Percentiles rank a stretch among this genome's conserved stretches.
Evolutionary conservation across 2,113 vertebrate species (phyloP).

Genomic region (Pterocles gutturalis): DNA sequence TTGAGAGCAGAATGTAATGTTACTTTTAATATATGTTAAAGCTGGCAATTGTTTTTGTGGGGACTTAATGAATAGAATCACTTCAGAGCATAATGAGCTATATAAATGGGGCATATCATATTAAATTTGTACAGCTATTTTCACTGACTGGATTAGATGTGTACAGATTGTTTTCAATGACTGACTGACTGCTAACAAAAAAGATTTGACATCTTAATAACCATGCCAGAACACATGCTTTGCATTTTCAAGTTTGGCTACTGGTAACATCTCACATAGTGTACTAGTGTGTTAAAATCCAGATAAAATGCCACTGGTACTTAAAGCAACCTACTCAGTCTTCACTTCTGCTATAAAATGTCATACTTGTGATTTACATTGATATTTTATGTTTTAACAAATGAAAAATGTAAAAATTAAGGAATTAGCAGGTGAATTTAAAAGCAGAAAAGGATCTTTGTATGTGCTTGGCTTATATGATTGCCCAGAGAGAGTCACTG

Average conservation of each 20-base stretch:
- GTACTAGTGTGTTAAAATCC: background rate
- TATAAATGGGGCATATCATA: background rate
- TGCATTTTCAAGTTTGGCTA: background rate
- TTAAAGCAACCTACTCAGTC: background rate
- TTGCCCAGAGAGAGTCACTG: background rate
- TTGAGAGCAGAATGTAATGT: background rate
- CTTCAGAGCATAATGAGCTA: background rate
- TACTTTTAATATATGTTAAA: conserved; percentile 19
- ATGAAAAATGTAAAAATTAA: background rate
- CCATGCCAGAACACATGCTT: background rate
- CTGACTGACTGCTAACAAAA: conserved; percentile 6
- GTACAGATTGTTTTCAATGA: conserved; percentile 16
- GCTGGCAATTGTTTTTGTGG: background rate
- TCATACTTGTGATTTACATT: background rate
- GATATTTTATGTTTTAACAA: background rate
- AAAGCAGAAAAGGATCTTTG: background rate
- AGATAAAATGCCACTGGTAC: background rate
- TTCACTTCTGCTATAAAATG: background rate
- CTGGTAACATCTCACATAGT: background rate
- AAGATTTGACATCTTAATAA: background rate
- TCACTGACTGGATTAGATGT: background rate
- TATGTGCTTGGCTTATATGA: background rate
- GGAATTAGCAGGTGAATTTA: background rate
- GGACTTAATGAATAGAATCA: background rate
- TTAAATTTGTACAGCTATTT: background rate